These are phyloP conservation scores for Meloidogyne chitwoodi DNA, from an alignment of 1,140 invertebrate genomes.

Conservation along the genomic window DNA sequence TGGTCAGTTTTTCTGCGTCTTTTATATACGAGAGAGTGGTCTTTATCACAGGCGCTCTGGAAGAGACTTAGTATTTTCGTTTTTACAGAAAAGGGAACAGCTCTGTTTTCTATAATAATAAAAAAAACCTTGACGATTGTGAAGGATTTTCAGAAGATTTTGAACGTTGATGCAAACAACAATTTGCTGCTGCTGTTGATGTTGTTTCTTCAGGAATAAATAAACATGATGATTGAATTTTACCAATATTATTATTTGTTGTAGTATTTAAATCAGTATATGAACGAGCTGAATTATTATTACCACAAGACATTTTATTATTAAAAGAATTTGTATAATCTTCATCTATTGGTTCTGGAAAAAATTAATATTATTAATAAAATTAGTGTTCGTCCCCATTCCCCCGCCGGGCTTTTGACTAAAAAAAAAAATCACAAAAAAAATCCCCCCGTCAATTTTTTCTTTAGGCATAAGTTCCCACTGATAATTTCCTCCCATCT, in stretches of 20 bases:
- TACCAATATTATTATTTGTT: background rate
- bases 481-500: no score
- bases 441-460: no score
- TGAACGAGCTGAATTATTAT: background rate
- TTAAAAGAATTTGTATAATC: background rate
- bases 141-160: conserved; percentile 6
- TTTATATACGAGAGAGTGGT: no score
- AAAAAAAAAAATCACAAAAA: no score
- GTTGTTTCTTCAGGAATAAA: background rate
- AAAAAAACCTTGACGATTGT: background rate
- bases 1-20: no score
- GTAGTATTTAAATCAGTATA: background rate
- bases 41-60: no score
- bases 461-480: no score
- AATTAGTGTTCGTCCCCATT: no score
- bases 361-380: background rate
- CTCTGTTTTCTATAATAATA: no score
- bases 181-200: background rate
- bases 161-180: conserved; percentile 12
- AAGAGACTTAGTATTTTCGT: no score
- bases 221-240: background rate
- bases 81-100: no score
- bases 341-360: background rate
- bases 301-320: background rate
- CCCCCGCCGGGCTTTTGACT: no score